Evolutionary conservation across 2,113 vertebrate species (phyloP).

Genomic region (Chelonoidis abingdonii): DNA sequence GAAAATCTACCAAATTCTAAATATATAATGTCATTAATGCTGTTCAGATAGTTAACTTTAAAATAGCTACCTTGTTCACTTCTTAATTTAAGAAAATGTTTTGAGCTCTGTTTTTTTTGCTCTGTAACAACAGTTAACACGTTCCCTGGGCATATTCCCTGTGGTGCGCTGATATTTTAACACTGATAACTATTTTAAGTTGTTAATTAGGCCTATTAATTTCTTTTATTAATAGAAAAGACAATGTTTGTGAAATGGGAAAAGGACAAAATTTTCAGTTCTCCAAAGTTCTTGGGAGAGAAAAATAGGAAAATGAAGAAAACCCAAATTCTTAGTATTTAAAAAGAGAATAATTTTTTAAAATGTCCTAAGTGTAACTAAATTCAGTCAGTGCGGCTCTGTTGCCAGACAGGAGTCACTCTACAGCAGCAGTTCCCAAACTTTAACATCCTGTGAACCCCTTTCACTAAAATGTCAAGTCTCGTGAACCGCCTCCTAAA

Average conservation of each 20-base stretch:
- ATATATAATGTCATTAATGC: not conserved
- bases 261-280: not conserved
- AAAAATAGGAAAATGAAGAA: not conserved
- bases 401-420: not conserved
- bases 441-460: too few relatives aligned
- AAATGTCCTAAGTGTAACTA: not conserved
- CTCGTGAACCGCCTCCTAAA: too few relatives aligned
- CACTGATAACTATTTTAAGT: conserved; percentile 29
- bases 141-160: not conserved
- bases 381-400: not conserved
- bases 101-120: not conserved
- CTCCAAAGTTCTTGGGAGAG: not conserved
- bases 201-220: not conserved
- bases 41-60: not conserved
- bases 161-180: conserved; percentile 1
- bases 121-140: conserved; percentile 2
- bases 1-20: not conserved
- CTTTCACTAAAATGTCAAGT: too few relatives aligned
- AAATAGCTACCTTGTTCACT: conserved; percentile 12
- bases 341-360: not conserved
- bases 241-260: not conserved
- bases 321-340: not conserved
- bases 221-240: not conserved
- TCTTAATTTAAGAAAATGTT: not conserved
- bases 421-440: too few relatives aligned